Conservation (phyloP, 1,140 invertebrate species). For the Spodoptera litura region DNA sequence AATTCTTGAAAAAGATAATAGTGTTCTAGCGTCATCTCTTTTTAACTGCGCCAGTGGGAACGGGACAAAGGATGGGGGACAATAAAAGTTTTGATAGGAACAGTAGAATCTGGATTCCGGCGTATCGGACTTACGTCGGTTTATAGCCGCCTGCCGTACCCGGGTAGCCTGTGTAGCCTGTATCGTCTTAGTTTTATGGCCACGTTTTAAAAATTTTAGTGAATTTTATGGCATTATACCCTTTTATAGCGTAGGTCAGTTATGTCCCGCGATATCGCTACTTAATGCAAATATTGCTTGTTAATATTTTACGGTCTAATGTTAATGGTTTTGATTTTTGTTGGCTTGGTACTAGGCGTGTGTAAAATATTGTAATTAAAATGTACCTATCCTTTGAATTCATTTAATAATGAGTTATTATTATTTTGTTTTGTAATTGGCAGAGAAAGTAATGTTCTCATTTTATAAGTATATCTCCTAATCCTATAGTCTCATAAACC, state of each 20-base stretch:
- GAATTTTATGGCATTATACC: conserved; percentile 66
- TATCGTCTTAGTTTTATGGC: conserved; percentile 75
- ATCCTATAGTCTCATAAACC: too few relatives aligned
- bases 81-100: conserved; percentile 83
- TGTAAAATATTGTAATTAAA: background rate
- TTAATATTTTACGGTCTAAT: conserved; percentile 32
- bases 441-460: too few relatives aligned
- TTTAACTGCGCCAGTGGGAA: conserved; percentile 68
- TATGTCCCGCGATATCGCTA: conserved; percentile 44
- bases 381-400: too few relatives aligned
- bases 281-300: conserved; percentile 46
- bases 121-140: conserved; percentile 78
- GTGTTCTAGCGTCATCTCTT: conserved; percentile 66
- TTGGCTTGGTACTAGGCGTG: background rate
- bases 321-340: conserved; percentile 15
- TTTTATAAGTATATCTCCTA: too few relatives aligned
- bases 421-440: too few relatives aligned
- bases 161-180: conserved; percentile 51
- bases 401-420: too few relatives aligned
- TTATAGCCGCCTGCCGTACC: conserved; percentile 63
- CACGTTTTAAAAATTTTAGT: conserved; percentile 72
- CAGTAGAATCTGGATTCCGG: conserved; percentile 66
- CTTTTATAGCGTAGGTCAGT: conserved; percentile 53
- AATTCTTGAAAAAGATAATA: conserved; percentile 83
- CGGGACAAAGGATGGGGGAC: conserved; percentile 69